Conservation (phyloP, 1,140 invertebrate species). For the Cephus cinctus region DNA sequence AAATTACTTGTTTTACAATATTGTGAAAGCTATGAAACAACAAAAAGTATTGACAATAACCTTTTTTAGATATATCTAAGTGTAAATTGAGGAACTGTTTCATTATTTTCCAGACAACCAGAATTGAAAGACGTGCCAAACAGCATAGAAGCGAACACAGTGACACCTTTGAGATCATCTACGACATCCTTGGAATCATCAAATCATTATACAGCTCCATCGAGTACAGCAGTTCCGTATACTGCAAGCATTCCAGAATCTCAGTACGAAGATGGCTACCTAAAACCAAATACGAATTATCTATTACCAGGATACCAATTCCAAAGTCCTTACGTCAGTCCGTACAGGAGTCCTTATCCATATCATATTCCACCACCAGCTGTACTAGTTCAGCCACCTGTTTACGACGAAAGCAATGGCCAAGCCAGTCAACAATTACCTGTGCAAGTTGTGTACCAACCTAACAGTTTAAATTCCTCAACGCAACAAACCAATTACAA, state of each 20-base stretch:
- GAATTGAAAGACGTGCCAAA: constrained; percentile 41
- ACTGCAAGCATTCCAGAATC: constrained; percentile 8
- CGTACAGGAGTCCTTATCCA: constrained; percentile 24
- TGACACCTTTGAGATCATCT: constrained; percentile 31
- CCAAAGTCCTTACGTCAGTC: constrained; percentile 24
- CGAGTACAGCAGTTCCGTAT: constrained; percentile 23
- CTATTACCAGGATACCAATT: constrained; percentile 18
- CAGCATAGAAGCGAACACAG: constrained; percentile 39
- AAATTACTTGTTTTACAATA: not conserved
- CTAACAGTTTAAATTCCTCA: no score
- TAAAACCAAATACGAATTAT: constrained; percentile 12
- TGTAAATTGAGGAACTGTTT: no score
- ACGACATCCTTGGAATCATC: constrained; percentile 14
- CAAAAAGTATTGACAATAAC: not conserved
- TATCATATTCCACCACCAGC: constrained; percentile 19
- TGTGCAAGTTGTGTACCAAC: no score
- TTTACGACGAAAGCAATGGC: constrained; percentile 19
- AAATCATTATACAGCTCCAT: no score
- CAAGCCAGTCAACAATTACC: constrained; percentile 4
- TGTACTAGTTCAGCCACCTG: constrained; percentile 22
- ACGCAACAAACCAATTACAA: constrained; percentile 1
- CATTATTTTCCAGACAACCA: constrained; percentile 34
- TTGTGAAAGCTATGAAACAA: not conserved
- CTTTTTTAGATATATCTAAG: not conserved
- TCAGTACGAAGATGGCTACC: constrained; percentile 20